A percentile compares a stretch with the other conserved stretches of the same genome.
These are phyloP conservation scores for Apteryx owenii DNA, from an alignment of 2,113 vertebrate genomes.

Conservation along the genomic window DNA sequence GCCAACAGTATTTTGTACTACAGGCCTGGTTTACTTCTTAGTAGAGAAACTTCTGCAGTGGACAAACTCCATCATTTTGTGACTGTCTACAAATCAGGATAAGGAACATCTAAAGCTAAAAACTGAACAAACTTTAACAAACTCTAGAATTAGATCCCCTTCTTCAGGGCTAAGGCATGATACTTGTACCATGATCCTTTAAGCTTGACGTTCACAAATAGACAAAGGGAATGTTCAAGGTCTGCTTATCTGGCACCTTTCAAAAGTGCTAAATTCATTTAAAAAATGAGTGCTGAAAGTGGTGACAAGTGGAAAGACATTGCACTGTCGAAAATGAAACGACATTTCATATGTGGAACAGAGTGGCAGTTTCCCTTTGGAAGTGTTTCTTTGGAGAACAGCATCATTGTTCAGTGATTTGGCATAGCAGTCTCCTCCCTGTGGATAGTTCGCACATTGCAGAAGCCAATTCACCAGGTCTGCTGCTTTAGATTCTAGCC, in stretches of 20 bases:
- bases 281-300: neutral
- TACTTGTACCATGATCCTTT: neutral
- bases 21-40: neutral
- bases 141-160: neutral
- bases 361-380: neutral
- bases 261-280: neutral
- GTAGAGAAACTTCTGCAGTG: neutral
- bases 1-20: neutral
- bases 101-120: neutral
- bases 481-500: neutral
- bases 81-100: neutral
- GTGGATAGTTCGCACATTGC: neutral
- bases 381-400: neutral
- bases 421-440: neutral
- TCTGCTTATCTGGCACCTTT: neutral
- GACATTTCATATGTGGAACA: accelerated
- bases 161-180: neutral
- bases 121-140: neutral
- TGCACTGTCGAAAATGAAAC: neutral
- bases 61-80: neutral
- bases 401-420: neutral
- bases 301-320: neutral
- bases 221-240: neutral
- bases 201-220: neutral
- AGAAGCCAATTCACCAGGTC: neutral